Percentiles rank a stretch among this genome's conserved stretches.
These are phyloP conservation scores for Cheumatopsyche charites DNA, from an alignment of 1,140 invertebrate genomes.

Conservation along the genomic window DNA sequence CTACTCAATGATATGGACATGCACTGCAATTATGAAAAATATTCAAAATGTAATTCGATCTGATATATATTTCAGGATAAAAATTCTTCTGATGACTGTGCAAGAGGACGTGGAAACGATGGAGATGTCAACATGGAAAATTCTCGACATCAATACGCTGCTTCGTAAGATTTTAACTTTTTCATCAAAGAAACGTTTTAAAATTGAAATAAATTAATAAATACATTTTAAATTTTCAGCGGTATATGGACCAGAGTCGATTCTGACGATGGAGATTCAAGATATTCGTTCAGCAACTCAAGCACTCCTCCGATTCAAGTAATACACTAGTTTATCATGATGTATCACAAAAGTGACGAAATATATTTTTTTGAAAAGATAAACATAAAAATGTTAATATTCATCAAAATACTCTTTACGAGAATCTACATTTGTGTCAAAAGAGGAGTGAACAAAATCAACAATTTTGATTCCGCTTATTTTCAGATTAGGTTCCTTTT, in stretches of 20 bases:
- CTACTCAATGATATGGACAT: too few species aligned
- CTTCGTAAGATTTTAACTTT: not conserved
- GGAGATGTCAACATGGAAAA: constrained; percentile 2
- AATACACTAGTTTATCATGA: constrained; percentile 46
- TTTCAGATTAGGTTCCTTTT: too few species aligned
- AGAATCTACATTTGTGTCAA: too few species aligned
- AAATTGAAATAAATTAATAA: not conserved
- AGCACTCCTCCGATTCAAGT: constrained; percentile 71
- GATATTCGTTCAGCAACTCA: constrained; percentile 76
- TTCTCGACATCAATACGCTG: constrained; percentile 20
- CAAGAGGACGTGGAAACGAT: constrained; percentile 13
- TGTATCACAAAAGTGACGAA: not conserved
- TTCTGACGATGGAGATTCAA: constrained; percentile 74
- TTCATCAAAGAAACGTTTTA: not conserved
- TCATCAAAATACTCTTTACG: too few species aligned
- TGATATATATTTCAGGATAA: constrained; percentile 29
- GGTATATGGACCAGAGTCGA: constrained; percentile 63
- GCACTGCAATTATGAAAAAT: too few species aligned
- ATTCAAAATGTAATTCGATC: not conserved
- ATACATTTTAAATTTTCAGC: constrained; percentile 51
- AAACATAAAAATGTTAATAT: not conserved
- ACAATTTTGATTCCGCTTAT: too few species aligned
- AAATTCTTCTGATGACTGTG: not conserved
- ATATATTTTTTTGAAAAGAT: not conserved
- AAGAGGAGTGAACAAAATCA: too few species aligned